Conservation (phyloP, 2,113 vertebrate species). For the Neolamprologus sp. region DNA sequence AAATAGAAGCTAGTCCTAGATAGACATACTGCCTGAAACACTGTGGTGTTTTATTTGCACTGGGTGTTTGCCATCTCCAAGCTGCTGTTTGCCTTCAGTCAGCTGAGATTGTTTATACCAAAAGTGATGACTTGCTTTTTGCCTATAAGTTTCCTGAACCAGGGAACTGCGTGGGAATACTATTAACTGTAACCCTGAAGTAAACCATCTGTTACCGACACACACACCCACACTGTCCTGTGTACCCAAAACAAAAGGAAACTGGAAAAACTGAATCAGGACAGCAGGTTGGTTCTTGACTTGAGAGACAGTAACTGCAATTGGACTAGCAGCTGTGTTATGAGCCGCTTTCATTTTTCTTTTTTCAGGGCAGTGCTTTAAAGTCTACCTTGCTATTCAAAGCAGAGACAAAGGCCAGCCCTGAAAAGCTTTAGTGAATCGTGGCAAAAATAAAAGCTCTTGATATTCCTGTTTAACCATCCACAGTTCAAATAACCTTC, state of each 20-base stretch:
- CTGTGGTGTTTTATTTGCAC: background rate
- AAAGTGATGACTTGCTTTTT: background rate
- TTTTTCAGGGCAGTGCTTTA: background rate
- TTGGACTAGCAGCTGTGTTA: constrained; percentile 3
- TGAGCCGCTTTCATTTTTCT: background rate
- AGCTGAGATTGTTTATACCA: constrained; percentile 34
- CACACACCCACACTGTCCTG: background rate
- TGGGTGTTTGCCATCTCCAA: background rate
- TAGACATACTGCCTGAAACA: background rate
- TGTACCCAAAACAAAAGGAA: constrained; percentile 47
- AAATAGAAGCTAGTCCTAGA: background rate
- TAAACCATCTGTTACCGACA: background rate
- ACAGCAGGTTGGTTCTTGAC: constrained; percentile 31
- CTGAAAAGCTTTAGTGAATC: background rate
- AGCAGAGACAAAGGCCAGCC: constrained; percentile 27
- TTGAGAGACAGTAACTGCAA: background rate
- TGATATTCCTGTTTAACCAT: constrained; percentile 11
- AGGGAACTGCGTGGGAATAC: constrained; percentile 16
- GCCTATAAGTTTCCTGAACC: background rate
- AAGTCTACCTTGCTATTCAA: constrained; percentile 23
- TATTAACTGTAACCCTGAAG: background rate
- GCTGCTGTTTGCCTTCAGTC: background rate
- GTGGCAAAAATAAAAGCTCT: background rate
- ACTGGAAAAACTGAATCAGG: constrained; percentile 37
- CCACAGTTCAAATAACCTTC: background rate